Conservation (phyloP, 2,888 invertebrate genomes). For the Tenthredo distinguenda region DNA sequence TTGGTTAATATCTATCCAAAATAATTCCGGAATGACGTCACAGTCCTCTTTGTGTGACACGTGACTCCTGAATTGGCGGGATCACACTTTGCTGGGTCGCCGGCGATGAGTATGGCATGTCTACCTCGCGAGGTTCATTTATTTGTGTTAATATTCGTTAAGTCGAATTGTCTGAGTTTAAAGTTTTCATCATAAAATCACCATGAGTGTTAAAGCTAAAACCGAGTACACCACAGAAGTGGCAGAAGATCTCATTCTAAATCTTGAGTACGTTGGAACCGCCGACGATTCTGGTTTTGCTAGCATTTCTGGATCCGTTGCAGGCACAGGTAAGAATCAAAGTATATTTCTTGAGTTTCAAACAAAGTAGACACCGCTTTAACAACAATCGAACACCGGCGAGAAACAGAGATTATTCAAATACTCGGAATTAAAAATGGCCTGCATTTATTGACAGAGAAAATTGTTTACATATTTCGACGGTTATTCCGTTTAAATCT, state of each 20-base stretch:
- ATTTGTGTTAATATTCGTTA: background rate
- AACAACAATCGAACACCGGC: background rate
- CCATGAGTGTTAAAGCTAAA: background rate
- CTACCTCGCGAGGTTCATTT: background rate
- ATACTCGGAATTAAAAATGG: background rate
- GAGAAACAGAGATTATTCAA: background rate
- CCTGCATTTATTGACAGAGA: background rate
- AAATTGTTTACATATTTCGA: background rate
- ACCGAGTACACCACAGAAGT: background rate
- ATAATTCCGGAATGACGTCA: background rate
- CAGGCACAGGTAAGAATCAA: slow-evolving; percentile 50
- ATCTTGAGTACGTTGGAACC: slow-evolving; percentile 56
- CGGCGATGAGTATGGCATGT: background rate
- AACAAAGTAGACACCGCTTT: background rate
- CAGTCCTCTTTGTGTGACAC: background rate
- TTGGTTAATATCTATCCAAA: background rate
- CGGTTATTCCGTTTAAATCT: slow-evolving; percentile 16
- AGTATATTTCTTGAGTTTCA: background rate
- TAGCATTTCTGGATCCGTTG: slow-evolving; percentile 58
- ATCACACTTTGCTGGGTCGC: background rate
- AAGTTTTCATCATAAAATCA: background rate
- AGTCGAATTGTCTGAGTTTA: background rate
- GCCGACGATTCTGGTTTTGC: slow-evolving; percentile 61
- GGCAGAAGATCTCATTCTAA: slow-evolving; percentile 30
- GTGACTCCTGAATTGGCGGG: slow-evolving; percentile 23